Evolutionary conservation across 2,888 invertebrate genomes (phyloP).

Genomic region (Plagiodera versicolora): DNA sequence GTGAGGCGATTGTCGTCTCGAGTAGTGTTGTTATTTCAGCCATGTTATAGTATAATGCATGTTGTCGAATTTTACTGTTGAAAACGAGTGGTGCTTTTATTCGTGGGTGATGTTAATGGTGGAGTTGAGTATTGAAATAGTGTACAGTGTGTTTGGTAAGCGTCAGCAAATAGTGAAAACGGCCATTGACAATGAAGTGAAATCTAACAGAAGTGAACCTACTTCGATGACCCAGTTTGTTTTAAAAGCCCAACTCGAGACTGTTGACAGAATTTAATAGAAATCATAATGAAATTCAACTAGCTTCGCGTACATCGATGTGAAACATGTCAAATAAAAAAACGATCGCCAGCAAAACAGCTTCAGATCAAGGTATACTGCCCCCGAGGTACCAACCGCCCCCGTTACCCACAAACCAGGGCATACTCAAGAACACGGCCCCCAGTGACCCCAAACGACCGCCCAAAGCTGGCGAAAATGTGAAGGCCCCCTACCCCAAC

Average conservation of each 20-base stretch:
- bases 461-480: constrained; percentile 28
- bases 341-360: constrained; percentile 50
- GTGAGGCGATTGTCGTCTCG: no score
- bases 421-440: constrained; percentile 63
- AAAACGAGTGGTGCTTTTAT: no score
- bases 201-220: constrained; percentile 41
- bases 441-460: constrained; percentile 22
- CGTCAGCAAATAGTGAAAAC: constrained; percentile 19
- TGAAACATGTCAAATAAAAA: constrained; percentile 56
- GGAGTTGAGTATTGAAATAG: no score
- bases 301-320: constrained; percentile 12
- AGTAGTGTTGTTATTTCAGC: constrained; percentile 26
- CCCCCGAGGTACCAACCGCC: constrained; percentile 82
- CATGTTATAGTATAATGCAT: constrained; percentile 33
- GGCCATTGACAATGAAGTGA: constrained; percentile 26
- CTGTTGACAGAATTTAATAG: not conserved
- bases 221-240: constrained; percentile 52
- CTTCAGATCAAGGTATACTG: constrained; percentile 49
- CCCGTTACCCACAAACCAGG: constrained; percentile 63
- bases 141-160: not conserved
- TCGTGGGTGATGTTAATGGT: no score
- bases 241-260: constrained; percentile 43
- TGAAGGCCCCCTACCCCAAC: constrained; percentile 28
- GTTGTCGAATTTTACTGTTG: not conserved
- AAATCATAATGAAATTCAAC: not conserved